phyloP scores from a whole-genome alignment of 2,888 invertebrate genomes.

The Carabus problematicus region DNA sequence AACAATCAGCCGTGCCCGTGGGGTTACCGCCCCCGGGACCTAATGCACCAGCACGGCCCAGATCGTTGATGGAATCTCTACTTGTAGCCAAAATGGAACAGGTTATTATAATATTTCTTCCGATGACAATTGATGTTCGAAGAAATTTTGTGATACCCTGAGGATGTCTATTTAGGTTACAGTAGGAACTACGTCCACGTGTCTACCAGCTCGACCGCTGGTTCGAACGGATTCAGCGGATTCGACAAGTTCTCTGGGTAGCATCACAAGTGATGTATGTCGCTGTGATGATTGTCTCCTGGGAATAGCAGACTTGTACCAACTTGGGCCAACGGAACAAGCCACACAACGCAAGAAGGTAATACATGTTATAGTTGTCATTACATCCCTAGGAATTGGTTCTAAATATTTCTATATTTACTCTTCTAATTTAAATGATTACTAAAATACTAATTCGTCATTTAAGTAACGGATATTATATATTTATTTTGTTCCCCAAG shows the following conservation, averaged over 20 bases:
- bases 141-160: neutral
- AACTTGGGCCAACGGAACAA: constrained; percentile 63
- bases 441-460: no score
- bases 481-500: no score
- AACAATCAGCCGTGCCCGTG: constrained; percentile 56
- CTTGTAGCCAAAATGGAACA: constrained; percentile 84
- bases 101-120: constrained; percentile 51
- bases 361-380: constrained; percentile 46
- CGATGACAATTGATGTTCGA: constrained; percentile 6
- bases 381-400: no score
- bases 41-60: constrained; percentile 62
- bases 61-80: constrained; percentile 82
- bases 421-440: no score
- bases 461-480: no score
- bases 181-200: constrained; percentile 56
- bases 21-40: constrained; percentile 46
- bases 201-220: constrained; percentile 56
- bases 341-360: constrained; percentile 69
- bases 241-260: constrained; percentile 75
- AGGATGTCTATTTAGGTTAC: constrained; percentile 5
- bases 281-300: constrained; percentile 84
- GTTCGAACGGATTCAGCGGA: constrained; percentile 80
- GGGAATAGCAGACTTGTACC: constrained; percentile 80
- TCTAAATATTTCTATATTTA: no score
- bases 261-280: constrained; percentile 76